Conservation (phyloP, 2,888 invertebrate genomes). For the Rotaria macrura region DNA sequence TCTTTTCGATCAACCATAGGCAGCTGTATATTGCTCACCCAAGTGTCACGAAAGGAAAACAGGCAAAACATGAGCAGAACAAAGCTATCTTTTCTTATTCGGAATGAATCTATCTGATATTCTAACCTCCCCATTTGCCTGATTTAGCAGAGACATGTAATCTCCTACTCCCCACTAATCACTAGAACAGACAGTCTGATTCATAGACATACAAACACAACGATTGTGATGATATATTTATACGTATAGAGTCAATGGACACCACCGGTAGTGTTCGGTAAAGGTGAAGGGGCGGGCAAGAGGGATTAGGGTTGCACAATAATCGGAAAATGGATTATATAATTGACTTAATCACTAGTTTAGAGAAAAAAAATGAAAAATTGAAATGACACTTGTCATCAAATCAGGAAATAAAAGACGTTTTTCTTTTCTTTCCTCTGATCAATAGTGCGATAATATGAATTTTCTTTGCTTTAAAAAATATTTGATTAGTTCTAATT, state of each 20-base stretch:
- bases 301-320: neutral
- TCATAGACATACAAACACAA: neutral
- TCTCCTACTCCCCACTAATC: neutral
- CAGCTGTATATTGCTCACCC: slow-evolving; percentile 8
- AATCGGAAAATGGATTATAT: neutral
- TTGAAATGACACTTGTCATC: neutral
- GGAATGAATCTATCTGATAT: neutral
- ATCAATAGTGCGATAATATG: neutral
- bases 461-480: neutral
- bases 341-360: neutral
- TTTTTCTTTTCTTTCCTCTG: neutral
- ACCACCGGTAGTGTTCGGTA: neutral
- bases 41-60: neutral
- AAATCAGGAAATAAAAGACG: neutral
- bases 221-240: neutral
- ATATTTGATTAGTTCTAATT: too few species aligned
- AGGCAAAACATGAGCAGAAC: neutral
- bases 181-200: neutral
- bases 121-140: neutral
- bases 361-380: neutral
- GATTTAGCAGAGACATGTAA: neutral
- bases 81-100: neutral
- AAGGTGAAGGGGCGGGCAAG: neutral
- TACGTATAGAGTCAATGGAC: neutral
- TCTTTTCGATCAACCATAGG: slow-evolving; percentile 8